Evolutionary conservation across 2,113 vertebrate genomes (phyloP).

Genomic region (Oreochromis tanganicae): DNA sequence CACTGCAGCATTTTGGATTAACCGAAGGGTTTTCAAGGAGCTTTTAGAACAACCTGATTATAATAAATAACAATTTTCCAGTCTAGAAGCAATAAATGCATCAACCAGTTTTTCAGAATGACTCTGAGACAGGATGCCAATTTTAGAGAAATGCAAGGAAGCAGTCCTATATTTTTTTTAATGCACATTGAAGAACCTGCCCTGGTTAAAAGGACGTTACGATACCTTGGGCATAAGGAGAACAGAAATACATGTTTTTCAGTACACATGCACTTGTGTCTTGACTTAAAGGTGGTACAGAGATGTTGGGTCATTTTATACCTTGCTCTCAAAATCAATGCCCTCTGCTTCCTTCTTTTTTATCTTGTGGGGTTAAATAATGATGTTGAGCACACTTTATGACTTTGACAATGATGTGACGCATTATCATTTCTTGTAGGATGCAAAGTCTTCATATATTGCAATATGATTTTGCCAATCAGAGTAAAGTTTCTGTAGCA

Average conservation of each 20-base stretch:
- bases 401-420: background rate
- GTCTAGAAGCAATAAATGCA: background rate
- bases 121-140: background rate
- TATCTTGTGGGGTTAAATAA: background rate
- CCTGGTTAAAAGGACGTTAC: background rate
- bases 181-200: rapidly evolving
- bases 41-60: background rate
- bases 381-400: background rate
- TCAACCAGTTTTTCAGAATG: background rate
- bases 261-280: background rate
- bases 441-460: background rate
- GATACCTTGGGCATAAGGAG: background rate
- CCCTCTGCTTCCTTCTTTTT: background rate
- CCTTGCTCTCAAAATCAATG: background rate
- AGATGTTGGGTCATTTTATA: background rate
- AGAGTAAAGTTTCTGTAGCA: background rate
- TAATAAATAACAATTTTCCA: background rate
- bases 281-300: background rate
- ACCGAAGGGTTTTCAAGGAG: background rate
- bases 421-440: background rate
- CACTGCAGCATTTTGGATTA: background rate
- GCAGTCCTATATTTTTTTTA: background rate
- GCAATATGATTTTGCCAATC: background rate
- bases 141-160: background rate
- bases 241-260: background rate